phyloP scores from a whole-genome alignment of 2,888 invertebrate genomes.

The Melinaea menophilus region DNA sequence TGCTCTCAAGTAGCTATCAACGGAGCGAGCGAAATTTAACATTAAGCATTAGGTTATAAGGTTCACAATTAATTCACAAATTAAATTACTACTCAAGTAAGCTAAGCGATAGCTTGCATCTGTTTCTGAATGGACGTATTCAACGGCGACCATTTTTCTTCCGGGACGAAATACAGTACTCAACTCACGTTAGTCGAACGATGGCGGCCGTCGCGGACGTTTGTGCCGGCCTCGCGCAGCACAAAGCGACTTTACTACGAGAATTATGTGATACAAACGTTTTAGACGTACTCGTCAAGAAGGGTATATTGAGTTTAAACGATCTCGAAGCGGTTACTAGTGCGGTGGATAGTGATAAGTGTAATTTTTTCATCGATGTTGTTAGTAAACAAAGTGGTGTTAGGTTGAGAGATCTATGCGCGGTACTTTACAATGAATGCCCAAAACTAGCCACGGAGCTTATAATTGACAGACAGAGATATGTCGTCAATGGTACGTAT shows the following conservation, averaged over 20 bases:
- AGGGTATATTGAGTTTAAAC: slow-evolving; percentile 79
- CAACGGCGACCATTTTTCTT: slow-evolving; percentile 38
- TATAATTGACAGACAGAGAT: slow-evolving; percentile 77
- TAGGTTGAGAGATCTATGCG: slow-evolving; percentile 79
- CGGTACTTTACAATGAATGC: slow-evolving; percentile 80
- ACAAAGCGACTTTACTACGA: slow-evolving; percentile 79
- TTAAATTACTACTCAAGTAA: slow-evolving; percentile 17
- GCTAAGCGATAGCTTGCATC: slow-evolving; percentile 36
- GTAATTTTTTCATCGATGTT: slow-evolving; percentile 79
- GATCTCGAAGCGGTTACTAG: slow-evolving; percentile 77
- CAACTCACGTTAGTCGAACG: slow-evolving; percentile 54
- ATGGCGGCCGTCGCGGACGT: slow-evolving; percentile 77
- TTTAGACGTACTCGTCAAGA: slow-evolving; percentile 80
- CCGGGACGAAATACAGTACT: slow-evolving; percentile 26
- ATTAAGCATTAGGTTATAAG: neutral
- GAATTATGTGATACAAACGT: slow-evolving; percentile 81
- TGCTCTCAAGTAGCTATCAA: slow-evolving; percentile 20
- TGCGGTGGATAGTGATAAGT: slow-evolving; percentile 73
- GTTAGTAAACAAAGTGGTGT: slow-evolving; percentile 80
- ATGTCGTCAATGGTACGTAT: slow-evolving; percentile 66
- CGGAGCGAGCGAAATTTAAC: slow-evolving; percentile 4
- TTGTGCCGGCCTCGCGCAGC: slow-evolving; percentile 79
- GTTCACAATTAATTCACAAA: slow-evolving; percentile 12
- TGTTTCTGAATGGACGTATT: slow-evolving; percentile 44
- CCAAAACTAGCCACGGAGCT: slow-evolving; percentile 80